These are phyloP conservation scores for Oscheius sp. DNA, from an alignment of 2,888 invertebrate genomes.

Conservation along the genomic window DNA sequence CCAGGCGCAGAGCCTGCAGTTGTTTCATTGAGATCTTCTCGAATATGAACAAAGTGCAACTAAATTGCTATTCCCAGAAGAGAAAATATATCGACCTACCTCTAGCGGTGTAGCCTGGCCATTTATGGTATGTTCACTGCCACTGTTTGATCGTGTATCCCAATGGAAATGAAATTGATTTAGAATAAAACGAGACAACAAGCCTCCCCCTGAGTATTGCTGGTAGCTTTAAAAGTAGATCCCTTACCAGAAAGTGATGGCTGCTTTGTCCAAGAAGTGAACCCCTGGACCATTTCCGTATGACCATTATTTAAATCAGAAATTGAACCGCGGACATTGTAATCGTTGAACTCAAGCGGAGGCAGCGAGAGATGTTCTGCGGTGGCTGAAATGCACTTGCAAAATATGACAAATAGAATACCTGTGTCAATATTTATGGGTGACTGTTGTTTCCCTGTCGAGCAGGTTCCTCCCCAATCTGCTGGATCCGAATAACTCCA, in stretches of 20 bases:
- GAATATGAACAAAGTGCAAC: slow-evolving; percentile 32
- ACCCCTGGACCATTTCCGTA: slow-evolving; percentile 31
- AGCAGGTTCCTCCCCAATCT: slow-evolving; percentile 12
- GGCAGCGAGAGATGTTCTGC: background rate
- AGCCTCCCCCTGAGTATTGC: slow-evolving; percentile 20
- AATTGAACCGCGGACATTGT: slow-evolving; percentile 15
- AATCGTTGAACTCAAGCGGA: slow-evolving; percentile 25
- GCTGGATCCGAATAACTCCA: slow-evolving; percentile 6
- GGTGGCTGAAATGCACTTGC: background rate
- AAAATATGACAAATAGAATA: background rate
- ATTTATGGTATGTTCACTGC: slow-evolving; percentile 27
- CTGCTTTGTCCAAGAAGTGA: slow-evolving; percentile 29
- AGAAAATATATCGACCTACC: background rate
- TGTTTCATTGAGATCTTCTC: slow-evolving; percentile 15
- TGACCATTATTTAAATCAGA: slow-evolving; percentile 32
- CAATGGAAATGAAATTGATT: slow-evolving; percentile 36
- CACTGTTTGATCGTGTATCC: background rate
- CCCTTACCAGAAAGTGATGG: slow-evolving; percentile 27
- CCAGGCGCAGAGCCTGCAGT: slow-evolving; percentile 12
- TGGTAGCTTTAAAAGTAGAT: background rate
- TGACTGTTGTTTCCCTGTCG: slow-evolving; percentile 13
- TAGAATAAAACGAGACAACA: slow-evolving; percentile 11
- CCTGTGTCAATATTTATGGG: slow-evolving; percentile 24
- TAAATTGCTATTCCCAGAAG: background rate
- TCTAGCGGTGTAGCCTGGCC: slow-evolving; percentile 9